phyloP scores from a whole-genome alignment of 30 jellyfish, hydroid and myxozoan species.

The Aurelia aurita region DNA sequence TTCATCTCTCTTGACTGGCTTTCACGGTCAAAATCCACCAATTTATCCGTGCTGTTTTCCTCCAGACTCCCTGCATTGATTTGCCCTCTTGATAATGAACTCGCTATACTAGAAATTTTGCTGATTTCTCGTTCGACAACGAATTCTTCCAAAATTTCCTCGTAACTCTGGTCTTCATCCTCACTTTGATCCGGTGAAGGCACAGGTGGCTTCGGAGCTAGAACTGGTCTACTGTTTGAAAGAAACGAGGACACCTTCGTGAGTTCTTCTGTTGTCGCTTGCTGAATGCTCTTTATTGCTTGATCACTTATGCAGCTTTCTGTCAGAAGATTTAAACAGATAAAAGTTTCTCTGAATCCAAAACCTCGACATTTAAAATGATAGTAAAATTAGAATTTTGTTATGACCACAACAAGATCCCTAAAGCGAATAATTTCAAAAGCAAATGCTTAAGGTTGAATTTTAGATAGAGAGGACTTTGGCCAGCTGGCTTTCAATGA shows the following conservation, averaged over 20 bases:
- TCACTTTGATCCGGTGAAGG: slow-evolving; percentile 63
- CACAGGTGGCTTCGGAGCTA: slow-evolving; percentile 42
- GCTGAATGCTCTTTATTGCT: slow-evolving; percentile 38
- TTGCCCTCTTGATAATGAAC: too few species aligned
- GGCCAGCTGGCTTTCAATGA: too few species aligned
- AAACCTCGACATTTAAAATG: not conserved
- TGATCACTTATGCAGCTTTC: slow-evolving; percentile 40
- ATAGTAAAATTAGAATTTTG: too few species aligned
- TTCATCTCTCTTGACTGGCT: not conserved
- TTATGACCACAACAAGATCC: not conserved
- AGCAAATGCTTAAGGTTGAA: too few species aligned
- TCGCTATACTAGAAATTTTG: too few species aligned
- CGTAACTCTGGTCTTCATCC: not conserved
- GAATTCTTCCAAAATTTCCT: not conserved
- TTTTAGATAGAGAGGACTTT: too few species aligned
- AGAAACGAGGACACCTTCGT: slow-evolving; percentile 28
- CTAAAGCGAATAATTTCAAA: not conserved
- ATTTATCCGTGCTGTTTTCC: not conserved
- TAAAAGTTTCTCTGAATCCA: not conserved
- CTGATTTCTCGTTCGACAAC: not conserved
- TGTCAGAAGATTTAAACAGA: not conserved
- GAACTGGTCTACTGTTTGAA: not conserved
- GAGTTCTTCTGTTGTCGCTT: slow-evolving; percentile 50
- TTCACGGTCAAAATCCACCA: not conserved
- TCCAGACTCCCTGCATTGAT: not conserved